Percentiles rank a stretch among this genome's conserved stretches.
These are phyloP conservation scores for Rhagologus leucostigma DNA, from an alignment of 2,113 vertebrate genomes.

Conservation along the genomic window DNA sequence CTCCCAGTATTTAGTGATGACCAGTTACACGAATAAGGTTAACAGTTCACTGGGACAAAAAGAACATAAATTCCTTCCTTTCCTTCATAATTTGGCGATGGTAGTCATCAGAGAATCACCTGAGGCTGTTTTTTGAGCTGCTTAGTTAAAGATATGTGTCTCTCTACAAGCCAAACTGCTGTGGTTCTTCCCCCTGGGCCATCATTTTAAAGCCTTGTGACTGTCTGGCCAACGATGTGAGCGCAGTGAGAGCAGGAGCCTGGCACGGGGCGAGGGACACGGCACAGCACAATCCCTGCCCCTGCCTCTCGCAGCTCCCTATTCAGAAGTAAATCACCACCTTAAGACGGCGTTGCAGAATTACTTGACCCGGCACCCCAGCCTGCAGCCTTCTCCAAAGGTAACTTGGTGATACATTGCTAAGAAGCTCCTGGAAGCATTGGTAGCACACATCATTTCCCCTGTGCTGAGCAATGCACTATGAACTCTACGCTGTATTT, in stretches of 20 bases:
- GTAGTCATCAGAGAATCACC: neutral
- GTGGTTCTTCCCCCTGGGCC: neutral
- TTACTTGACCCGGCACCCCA: neutral
- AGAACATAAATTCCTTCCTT: neutral
- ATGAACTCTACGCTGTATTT: neutral
- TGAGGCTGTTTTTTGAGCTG: neutral
- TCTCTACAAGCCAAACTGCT: neutral
- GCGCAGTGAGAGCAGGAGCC: neutral
- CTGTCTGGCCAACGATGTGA: neutral
- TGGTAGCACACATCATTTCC: neutral
- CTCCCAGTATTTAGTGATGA: neutral
- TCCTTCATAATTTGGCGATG: neutral
- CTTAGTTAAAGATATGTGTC: neutral
- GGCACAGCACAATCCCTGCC: neutral
- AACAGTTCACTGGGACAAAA: neutral
- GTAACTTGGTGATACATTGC: neutral
- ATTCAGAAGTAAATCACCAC: neutral
- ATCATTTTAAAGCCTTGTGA: neutral
- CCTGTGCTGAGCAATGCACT: neutral
- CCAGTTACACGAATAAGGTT: neutral
- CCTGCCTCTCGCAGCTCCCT: neutral
- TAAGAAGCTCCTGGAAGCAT: accelerated
- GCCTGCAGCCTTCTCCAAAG: neutral
- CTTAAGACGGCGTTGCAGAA: neutral
- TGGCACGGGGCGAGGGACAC: accelerated